Conservation (phyloP, 2,797 vertebrate species). For the Pelochelys cantorii region DNA sequence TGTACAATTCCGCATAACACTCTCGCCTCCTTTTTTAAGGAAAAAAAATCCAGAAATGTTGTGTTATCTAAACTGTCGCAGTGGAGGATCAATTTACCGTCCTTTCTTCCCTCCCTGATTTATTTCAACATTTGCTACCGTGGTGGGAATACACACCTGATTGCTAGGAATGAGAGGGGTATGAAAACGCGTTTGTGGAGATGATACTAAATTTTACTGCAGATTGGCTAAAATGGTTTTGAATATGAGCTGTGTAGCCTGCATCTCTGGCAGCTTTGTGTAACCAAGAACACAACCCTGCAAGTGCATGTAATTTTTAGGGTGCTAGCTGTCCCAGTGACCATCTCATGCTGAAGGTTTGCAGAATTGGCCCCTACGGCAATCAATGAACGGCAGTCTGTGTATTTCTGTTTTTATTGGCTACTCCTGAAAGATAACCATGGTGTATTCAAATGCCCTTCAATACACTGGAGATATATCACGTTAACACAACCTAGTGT, state of each 20-base stretch:
- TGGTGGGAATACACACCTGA: constrained; percentile 57
- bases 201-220: constrained; percentile 75
- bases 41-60: neutral
- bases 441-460: constrained; percentile 72
- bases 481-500: constrained; percentile 62
- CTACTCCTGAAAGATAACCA: constrained; percentile 65
- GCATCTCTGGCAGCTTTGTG: constrained; percentile 10
- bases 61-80: neutral
- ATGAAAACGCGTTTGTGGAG: constrained; percentile 54
- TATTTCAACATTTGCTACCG: constrained; percentile 71
- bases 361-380: neutral
- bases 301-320: constrained; percentile 14
- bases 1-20: neutral
- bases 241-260: constrained; percentile 54
- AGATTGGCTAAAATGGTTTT: constrained; percentile 68
- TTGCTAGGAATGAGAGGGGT: constrained; percentile 59
- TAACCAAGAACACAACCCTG: neutral
- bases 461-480: constrained; percentile 63
- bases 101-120: constrained; percentile 63
- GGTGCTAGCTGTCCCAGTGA: constrained; percentile 5
- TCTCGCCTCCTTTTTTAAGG: constrained; percentile 5
- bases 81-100: constrained; percentile 57
- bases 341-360: neutral
- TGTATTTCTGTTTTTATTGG: constrained; percentile 58
- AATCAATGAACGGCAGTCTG: constrained; percentile 59